Evolutionary conservation across 2,888 invertebrate genomes (phyloP).

Genomic region (Sarcophaga rosellei): DNA sequence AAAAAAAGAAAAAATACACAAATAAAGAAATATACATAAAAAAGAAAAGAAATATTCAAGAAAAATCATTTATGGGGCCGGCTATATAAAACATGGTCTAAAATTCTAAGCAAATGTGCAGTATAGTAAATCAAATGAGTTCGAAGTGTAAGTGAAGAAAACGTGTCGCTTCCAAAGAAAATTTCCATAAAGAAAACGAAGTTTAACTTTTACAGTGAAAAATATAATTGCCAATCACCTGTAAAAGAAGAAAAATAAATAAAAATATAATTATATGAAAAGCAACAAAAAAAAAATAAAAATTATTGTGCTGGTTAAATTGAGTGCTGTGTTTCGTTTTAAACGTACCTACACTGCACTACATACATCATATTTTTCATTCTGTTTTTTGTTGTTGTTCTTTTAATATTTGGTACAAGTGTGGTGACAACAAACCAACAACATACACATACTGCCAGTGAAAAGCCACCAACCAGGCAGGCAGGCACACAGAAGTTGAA

Average conservation of each 20-base stretch:
- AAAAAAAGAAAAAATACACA: background rate
- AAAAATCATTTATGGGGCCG: slow-evolving; percentile 9
- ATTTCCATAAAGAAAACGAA: slow-evolving; percentile 19
- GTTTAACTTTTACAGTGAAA: background rate
- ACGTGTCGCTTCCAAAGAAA: background rate
- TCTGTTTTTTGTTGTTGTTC: background rate
- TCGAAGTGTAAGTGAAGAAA: slow-evolving; percentile 1
- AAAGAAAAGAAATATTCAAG: background rate
- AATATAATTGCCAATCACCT: slow-evolving; percentile 55
- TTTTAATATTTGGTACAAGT: slow-evolving; percentile 30
- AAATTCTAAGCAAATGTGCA: slow-evolving; percentile 5
- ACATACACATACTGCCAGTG: slow-evolving; percentile 9
- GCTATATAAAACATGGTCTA: slow-evolving; percentile 6
- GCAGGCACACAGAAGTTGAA: slow-evolving; percentile 20
- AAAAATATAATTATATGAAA: background rate
- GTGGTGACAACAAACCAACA: slow-evolving; percentile 50
- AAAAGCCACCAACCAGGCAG: slow-evolving; percentile 47
- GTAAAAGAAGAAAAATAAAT: slow-evolving; percentile 28
- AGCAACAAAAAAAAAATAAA: background rate
- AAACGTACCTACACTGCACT: background rate
- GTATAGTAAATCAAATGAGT: background rate
- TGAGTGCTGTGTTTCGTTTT: background rate
- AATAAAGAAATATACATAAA: background rate
- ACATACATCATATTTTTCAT: background rate
- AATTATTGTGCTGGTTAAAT: slow-evolving; percentile 5